A percentile compares a stretch with the other conserved stretches of the same genome.
Evolutionary conservation across 2,888 invertebrate species (phyloP).

Genomic region (Galerucella calmariensis): DNA sequence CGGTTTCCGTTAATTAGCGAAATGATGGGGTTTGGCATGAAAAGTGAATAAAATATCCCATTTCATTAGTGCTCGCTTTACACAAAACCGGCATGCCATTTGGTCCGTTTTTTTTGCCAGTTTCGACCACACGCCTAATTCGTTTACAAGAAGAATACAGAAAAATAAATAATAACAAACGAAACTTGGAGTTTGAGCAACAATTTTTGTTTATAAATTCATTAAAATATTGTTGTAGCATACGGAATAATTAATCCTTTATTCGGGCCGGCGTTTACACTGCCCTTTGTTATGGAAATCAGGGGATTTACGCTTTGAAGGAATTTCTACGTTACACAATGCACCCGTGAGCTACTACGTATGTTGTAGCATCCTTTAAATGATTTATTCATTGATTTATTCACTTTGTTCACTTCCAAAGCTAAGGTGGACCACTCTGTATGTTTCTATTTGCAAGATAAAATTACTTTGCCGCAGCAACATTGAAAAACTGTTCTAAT

Average conservation of each 20-base stretch:
- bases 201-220: too few relatives aligned
- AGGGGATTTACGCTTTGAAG: slow-evolving; percentile 32
- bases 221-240: slow-evolving; percentile 7
- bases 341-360: slow-evolving; percentile 9
- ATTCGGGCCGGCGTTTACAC: slow-evolving; percentile 37
- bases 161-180: slow-evolving; percentile 8
- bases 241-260: slow-evolving; percentile 36
- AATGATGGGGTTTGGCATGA: slow-evolving; percentile 20
- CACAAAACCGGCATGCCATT: slow-evolving; percentile 27
- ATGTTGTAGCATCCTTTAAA: slow-evolving; percentile 5
- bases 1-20: slow-evolving; percentile 31
- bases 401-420: not conserved
- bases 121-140: too few relatives aligned
- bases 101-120: too few relatives aligned
- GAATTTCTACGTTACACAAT: too few relatives aligned
- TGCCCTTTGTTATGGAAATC: slow-evolving; percentile 41
- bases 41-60: slow-evolving; percentile 35
- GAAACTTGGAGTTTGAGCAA: not conserved
- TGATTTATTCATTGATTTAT: slow-evolving; percentile 17
- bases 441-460: not conserved
- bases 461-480: not conserved
- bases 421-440: not conserved
- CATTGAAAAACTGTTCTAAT: slow-evolving; percentile 4
- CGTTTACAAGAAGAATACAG: not conserved
- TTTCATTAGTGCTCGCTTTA: slow-evolving; percentile 32